A percentile compares a stretch with the other conserved stretches of the same genome.
Evolutionary conservation across 2,888 invertebrate species (phyloP).

Genomic region (Ectobius pallidus): DNA sequence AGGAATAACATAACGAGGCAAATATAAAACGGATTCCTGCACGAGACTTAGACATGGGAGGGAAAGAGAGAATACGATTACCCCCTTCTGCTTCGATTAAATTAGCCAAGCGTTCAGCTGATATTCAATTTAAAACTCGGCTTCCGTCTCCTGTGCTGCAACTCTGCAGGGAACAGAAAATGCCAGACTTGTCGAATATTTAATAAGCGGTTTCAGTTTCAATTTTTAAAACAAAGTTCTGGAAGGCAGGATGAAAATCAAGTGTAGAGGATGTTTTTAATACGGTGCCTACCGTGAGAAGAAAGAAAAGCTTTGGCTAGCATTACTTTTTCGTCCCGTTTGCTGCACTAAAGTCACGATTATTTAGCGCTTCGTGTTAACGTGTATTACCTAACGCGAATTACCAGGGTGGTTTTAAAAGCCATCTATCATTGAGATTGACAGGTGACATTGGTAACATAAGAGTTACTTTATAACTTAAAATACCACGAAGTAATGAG

Average conservation of each 20-base stretch:
- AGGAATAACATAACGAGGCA: neutral
- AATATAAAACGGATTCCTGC: neutral
- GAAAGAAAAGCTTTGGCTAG: too few species aligned
- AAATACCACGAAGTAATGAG: too few species aligned
- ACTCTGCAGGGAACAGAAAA: constrained; percentile 1
- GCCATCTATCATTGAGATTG: too few species aligned
- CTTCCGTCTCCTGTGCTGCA: neutral
- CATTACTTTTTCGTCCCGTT: too few species aligned
- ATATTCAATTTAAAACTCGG: constrained; percentile 1
- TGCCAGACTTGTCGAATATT: constrained; percentile 21
- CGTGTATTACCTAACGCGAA: too few species aligned
- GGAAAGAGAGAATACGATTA: neutral
- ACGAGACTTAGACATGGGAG: neutral
- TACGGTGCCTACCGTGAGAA: too few species aligned
- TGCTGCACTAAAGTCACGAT: too few species aligned
- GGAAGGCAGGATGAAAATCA: neutral
- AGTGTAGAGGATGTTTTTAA: too few species aligned
- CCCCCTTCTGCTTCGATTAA: neutral
- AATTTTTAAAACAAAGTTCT: neutral
- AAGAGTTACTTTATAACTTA: too few species aligned
- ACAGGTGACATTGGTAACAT: too few species aligned
- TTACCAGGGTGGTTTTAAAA: too few species aligned
- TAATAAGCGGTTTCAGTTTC: constrained; percentile 13
- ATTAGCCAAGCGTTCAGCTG: constrained; percentile 4
- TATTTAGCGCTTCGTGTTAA: too few species aligned